Percentiles rank a stretch among this genome's conserved stretches.
Evolutionary conservation across 2,888 invertebrate genomes (phyloP).

Genomic region (Drosophila hamatofila): DNA sequence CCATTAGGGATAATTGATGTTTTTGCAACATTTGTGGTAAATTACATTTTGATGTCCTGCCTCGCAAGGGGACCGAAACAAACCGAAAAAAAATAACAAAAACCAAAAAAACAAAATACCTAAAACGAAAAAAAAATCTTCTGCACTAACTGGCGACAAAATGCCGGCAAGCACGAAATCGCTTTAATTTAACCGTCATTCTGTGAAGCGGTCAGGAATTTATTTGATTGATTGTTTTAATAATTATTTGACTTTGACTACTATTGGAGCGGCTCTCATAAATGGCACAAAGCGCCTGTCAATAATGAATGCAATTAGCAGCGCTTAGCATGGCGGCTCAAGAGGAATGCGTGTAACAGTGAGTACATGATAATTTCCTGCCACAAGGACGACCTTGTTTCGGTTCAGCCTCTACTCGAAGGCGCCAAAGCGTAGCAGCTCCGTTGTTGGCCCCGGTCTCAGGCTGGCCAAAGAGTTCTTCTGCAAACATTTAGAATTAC

Average conservation of each 20-base stretch:
- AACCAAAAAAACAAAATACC: slow-evolving; percentile 9
- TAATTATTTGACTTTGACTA: slow-evolving; percentile 43
- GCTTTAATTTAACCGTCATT: slow-evolving; percentile 46
- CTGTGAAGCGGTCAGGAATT: slow-evolving; percentile 48
- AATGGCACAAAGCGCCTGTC: slow-evolving; percentile 40
- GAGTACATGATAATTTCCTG: slow-evolving; percentile 53
- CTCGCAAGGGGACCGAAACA: slow-evolving; percentile 15
- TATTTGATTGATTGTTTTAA: slow-evolving; percentile 69
- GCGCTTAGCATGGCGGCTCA: slow-evolving; percentile 35
- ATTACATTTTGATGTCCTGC: slow-evolving; percentile 78
- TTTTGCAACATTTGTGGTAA: slow-evolving; percentile 77
- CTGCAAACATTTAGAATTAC: slow-evolving; percentile 73
- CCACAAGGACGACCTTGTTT: slow-evolving; percentile 11
- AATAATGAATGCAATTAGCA: slow-evolving; percentile 73
- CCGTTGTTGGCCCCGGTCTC: slow-evolving; percentile 66
- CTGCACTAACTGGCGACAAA: slow-evolving; percentile 43
- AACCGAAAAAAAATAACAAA: slow-evolving; percentile 6
- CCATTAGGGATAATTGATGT: slow-evolving; percentile 82
- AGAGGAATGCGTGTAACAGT: slow-evolving; percentile 8
- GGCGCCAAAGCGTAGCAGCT: slow-evolving; percentile 73
- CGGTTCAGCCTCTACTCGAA: slow-evolving; percentile 54
- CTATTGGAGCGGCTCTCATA: slow-evolving; percentile 22
- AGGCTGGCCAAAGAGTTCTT: slow-evolving; percentile 71
- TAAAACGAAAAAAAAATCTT: slow-evolving; percentile 5
- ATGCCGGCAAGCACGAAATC: slow-evolving; percentile 42